A percentile compares a stretch with the other conserved stretches of the same genome.
These are phyloP conservation scores for Stictonetta naevosa DNA, from an alignment of 2,113 vertebrate species.

Conservation along the genomic window DNA sequence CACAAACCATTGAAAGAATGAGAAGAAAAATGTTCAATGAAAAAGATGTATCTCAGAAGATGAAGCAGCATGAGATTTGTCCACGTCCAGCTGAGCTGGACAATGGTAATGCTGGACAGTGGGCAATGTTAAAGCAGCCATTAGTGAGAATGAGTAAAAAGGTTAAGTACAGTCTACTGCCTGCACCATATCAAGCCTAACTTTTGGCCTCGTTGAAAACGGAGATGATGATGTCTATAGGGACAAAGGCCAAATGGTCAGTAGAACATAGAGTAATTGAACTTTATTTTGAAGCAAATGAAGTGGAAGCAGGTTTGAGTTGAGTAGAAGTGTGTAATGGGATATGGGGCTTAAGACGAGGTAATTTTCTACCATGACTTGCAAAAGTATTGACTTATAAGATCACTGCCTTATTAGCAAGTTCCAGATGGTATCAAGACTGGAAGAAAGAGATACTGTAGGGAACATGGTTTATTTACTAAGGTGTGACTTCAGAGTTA, in stretches of 20 bases:
- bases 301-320: not conserved
- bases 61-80: not conserved
- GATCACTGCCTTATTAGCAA: constrained; percentile 1
- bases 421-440: not conserved
- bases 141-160: not conserved
- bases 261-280: not conserved
- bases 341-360: not conserved
- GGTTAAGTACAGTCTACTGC: not conserved
- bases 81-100: not conserved
- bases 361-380: constrained; percentile 35
- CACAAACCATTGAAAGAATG: not conserved
- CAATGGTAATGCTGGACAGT: too few species aligned
- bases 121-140: not conserved
- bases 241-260: not conserved
- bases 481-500: not conserved
- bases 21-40: not conserved
- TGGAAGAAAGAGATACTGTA: not conserved
- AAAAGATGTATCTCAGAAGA: not conserved
- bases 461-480: not conserved
- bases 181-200: not conserved
- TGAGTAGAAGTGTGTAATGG: not conserved
- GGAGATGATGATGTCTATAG: not conserved
- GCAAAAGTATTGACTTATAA: not conserved
- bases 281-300: constrained; percentile 24
- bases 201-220: not conserved